Conservation (phyloP, 2,113 vertebrate genomes). For the Vireo altiloquus region DNA sequence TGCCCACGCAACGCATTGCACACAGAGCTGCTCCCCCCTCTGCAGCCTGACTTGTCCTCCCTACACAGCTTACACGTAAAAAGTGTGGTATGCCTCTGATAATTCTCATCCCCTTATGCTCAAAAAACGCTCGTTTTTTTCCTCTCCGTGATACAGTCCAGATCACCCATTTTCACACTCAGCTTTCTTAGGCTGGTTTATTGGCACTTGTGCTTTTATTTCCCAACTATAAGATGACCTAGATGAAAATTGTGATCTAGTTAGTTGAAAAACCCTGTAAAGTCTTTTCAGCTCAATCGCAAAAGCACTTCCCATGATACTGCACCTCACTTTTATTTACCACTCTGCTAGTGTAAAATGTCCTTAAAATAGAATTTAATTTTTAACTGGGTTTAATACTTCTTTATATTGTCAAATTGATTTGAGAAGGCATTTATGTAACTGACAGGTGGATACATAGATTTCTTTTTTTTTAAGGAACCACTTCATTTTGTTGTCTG, state of each 20-base stretch:
- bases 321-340: neutral
- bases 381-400: neutral
- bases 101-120: neutral
- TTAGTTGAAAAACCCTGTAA: neutral
- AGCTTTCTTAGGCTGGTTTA: neutral
- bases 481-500: neutral
- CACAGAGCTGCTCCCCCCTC: neutral
- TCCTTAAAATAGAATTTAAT: conserved; percentile 14
- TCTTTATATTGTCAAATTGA: neutral
- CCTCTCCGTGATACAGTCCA: neutral
- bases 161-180: neutral
- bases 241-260: neutral
- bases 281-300: neutral
- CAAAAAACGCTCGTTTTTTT: neutral
- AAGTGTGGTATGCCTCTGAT: neutral
- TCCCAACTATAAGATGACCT: neutral
- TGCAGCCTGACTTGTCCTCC: neutral
- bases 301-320: neutral
- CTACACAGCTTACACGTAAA: neutral
- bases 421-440: conserved; percentile 20
- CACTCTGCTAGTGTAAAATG: neutral
- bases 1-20: neutral
- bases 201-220: neutral
- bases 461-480: neutral
- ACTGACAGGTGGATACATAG: neutral